Conservation (phyloP, 2,797 vertebrate species). For the Artibeus lituratus region DNA sequence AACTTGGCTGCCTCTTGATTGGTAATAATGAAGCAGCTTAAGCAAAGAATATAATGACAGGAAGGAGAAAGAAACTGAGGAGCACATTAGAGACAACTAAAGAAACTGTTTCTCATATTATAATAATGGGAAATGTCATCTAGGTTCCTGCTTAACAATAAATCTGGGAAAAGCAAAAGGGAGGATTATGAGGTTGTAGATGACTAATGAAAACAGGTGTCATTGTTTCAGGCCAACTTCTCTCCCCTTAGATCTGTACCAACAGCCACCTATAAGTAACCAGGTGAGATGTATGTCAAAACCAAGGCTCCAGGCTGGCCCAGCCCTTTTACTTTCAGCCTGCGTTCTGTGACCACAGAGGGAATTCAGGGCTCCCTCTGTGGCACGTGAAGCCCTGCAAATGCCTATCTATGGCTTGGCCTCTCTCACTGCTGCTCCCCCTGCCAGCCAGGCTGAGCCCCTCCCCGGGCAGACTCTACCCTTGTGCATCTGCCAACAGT, state of each 20-base stretch:
- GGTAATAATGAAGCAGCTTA: background rate
- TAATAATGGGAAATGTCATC: background rate
- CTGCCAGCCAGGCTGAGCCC: background rate
- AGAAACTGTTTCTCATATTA: background rate
- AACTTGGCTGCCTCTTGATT: background rate
- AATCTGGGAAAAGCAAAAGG: background rate
- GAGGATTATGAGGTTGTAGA: background rate
- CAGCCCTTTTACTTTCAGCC: background rate
- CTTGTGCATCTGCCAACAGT: background rate
- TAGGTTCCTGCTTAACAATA: background rate
- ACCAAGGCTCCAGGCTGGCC: background rate
- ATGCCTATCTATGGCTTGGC: background rate
- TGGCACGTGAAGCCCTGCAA: background rate
- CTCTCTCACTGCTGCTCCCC: background rate
- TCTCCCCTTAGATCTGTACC: background rate
- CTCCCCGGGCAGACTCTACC: background rate
- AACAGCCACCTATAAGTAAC: background rate
- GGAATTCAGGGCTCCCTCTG: background rate
- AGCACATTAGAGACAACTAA: background rate
- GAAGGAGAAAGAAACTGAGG: background rate
- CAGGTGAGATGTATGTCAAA: background rate
- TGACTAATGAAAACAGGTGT: background rate
- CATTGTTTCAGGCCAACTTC: background rate
- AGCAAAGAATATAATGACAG: background rate
- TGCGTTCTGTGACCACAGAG: background rate